Evolutionary conservation across 2,797 vertebrate species (phyloP), one percentile per base, ranked within the genome.

Genomic region (Melanotaenia pygmaea): DNA sequence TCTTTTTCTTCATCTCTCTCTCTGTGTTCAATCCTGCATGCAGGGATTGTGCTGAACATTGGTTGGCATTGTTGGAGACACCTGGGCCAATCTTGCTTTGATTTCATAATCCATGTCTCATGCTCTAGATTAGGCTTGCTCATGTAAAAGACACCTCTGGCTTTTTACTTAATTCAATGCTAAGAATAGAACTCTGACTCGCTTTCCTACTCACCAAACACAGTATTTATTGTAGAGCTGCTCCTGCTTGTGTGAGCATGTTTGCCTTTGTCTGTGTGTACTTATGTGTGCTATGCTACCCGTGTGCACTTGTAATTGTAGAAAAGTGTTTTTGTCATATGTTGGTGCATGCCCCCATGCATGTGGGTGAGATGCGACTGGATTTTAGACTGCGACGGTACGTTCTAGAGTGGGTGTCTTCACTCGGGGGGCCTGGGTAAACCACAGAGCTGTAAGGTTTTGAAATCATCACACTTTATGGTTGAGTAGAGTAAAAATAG

Each of bases 61-160:
- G 62, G 60, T 75, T 85, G 86, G 73, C 74, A 84, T 93, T 92
- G 87, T 89, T 64, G 72, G 85, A 91, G 81, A 86, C 91, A 93
- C 93, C 92, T 93, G 89, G 85, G 78, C 79, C 90, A 88, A 89
- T 89, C 88, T 91, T 86, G 86, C 91, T 94, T 94, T 93, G 91
- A 91, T 94, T 94, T 92, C 90, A 83, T 94, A 94, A 94, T 94
- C 94, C 90, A 78, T 83, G 86, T 92, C 90, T 92, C 87, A 87
- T 86, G 92, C 87, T 88, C 86, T 86, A 93, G 92, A 93, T 94
- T 93, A 94, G 76, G 80, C 76, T 79, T 58, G 26, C 32, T 51
- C 75, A 76, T 94, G 93, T 92, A 88, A 93, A 92, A 92, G 86
- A 92, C 89, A 93, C 91, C 85, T 81, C 88, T 88, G 92, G 92